Conservation (phyloP, 2,113 vertebrate species). For the Bujurquina vittata region DNA sequence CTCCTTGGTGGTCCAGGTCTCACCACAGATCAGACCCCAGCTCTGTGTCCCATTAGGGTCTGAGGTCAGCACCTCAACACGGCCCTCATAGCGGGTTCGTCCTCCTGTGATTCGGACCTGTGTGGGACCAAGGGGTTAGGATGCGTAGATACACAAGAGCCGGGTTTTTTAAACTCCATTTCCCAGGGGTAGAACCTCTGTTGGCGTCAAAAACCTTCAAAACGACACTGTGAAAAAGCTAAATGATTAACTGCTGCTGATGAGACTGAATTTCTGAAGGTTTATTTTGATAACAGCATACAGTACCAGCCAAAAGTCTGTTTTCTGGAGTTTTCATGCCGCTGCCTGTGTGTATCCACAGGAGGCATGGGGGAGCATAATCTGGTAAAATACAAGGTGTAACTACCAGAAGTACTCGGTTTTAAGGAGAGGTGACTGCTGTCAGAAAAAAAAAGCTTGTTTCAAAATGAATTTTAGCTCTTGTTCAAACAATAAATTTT, state of each 20-base stretch:
- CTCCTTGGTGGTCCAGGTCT: constrained; percentile 91
- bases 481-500: background rate
- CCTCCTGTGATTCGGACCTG: constrained; percentile 95
- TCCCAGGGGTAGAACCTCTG: background rate
- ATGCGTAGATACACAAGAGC: constrained; percentile 31
- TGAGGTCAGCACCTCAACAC: constrained; percentile 87
- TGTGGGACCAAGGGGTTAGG: constrained; percentile 59
- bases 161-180: background rate
- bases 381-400: constrained; percentile 10
- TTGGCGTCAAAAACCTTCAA: background rate
- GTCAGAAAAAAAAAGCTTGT: constrained; percentile 15
- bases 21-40: constrained; percentile 95
- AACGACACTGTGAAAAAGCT: background rate
- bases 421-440: constrained; percentile 22
- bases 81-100: constrained; percentile 89
- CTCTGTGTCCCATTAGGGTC: constrained; percentile 75
- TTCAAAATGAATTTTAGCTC: background rate
- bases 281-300: background rate
- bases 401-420: constrained; percentile 14
- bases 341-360: constrained; percentile 35
- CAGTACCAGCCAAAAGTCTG: too few relatives aligned
- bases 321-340: constrained; percentile 26
- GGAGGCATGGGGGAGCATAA: background rate
- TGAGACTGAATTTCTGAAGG: background rate
- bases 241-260: background rate